These are phyloP conservation scores for Hetaerina americana DNA, from an alignment of 1,140 invertebrate species.

Conservation along the genomic window DNA sequence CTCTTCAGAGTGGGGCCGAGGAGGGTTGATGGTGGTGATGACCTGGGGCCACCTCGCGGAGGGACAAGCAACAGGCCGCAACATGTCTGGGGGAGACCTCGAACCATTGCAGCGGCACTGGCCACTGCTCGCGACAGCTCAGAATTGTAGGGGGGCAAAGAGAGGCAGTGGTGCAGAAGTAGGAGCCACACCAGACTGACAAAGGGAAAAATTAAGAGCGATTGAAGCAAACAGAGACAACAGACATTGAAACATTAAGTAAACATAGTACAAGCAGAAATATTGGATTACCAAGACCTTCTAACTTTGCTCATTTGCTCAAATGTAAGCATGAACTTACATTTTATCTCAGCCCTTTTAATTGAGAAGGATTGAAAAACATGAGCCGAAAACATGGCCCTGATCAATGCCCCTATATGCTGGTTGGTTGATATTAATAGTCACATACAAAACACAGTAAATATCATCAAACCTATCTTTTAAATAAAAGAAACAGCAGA, in stretches of 20 bases:
- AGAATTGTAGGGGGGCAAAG: constrained; percentile 32
- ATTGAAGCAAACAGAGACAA: neutral
- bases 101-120: constrained; percentile 45
- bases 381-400: too few species aligned
- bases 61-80: constrained; percentile 60
- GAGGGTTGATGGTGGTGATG: constrained; percentile 37
- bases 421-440: too few species aligned
- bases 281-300: too few species aligned
- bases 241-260: neutral
- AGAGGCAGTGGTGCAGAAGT: constrained; percentile 51
- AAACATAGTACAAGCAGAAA: too few species aligned
- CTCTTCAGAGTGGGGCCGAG: constrained; percentile 47
- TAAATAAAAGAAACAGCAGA: too few species aligned
- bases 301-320: too few species aligned
- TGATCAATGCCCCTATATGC: too few species aligned
- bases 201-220: constrained; percentile 13
- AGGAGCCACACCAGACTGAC: constrained; percentile 51
- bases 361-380: too few species aligned
- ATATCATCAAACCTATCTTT: too few species aligned
- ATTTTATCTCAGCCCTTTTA: too few species aligned
- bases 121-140: constrained; percentile 33
- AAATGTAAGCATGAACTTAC: too few species aligned
- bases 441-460: too few species aligned
- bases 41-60: constrained; percentile 12
- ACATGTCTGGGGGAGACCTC: constrained; percentile 54